These are phyloP conservation scores for Toxotes jaculatrix DNA, from an alignment of 2,113 vertebrate species.

Conservation along the genomic window DNA sequence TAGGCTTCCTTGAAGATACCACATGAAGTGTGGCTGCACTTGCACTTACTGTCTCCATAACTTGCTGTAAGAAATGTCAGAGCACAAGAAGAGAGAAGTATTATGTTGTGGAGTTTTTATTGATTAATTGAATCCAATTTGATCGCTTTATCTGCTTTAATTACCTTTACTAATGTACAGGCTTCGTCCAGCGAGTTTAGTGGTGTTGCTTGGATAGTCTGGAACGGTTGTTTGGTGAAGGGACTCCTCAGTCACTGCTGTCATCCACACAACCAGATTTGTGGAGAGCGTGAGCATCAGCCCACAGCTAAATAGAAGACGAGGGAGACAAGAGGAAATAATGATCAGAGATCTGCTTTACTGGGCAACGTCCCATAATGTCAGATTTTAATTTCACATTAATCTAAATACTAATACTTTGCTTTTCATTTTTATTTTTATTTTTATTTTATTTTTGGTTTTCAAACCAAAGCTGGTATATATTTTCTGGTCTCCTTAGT, in stretches of 20 bases:
- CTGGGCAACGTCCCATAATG: not conserved
- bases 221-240: slow-evolving; percentile 87
- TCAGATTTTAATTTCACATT: not conserved
- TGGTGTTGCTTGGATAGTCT: not conserved
- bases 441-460: not conserved
- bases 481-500: not conserved
- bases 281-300: slow-evolving; percentile 94
- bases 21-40: slow-evolving; percentile 87
- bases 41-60: slow-evolving; percentile 76
- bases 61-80: slow-evolving; percentile 61
- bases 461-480: not conserved
- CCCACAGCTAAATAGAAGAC: slow-evolving; percentile 85
- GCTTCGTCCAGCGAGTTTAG: slow-evolving; percentile 14
- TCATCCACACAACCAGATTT: slow-evolving; percentile 94
- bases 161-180: slow-evolving; percentile 60
- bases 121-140: not conserved
- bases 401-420: not conserved
- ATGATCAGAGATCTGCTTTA: not conserved
- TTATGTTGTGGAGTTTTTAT: not conserved
- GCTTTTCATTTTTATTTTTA: not conserved
- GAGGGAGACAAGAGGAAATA: not conserved
- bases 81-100: not conserved
- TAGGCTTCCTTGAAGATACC: slow-evolving; percentile 89
- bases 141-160: not conserved
- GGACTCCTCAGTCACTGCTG: slow-evolving; percentile 92